phyloP scores from a whole-genome alignment of 2,113 vertebrate species.

The Protobothrops mucrosquamatus region DNA sequence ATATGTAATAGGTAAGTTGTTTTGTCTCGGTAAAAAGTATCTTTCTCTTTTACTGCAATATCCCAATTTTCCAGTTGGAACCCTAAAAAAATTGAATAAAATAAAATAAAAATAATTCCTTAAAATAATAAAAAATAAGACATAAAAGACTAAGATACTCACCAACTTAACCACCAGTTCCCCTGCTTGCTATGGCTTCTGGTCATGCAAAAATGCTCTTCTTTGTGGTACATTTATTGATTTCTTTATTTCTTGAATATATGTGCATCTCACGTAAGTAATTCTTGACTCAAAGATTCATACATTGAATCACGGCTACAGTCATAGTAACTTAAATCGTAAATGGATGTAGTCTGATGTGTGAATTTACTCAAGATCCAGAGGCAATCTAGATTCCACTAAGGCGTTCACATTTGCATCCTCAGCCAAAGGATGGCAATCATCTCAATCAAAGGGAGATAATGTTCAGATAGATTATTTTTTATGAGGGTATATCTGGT shows the following conservation, averaged over 20 bases:
- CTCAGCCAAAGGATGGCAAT: not conserved
- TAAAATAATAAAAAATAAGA: not conserved
- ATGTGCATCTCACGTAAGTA: not conserved
- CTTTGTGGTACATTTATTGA: not conserved
- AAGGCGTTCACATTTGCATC: not conserved
- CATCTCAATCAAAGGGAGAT: not conserved
- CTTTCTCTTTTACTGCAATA: not conserved
- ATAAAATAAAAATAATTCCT: not conserved
- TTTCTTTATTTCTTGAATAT: not conserved
- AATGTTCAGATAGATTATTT: not conserved
- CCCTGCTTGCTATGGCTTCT: not conserved
- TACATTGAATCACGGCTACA: not conserved
- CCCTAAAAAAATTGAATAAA: not conserved
- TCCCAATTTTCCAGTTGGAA: not conserved
- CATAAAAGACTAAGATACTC: not conserved
- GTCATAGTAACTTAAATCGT: not conserved
- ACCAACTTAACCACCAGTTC: not conserved
- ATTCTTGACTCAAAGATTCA: not conserved
- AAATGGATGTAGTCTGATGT: not conserved
- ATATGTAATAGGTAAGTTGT: not conserved
- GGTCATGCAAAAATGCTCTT: not conserved
- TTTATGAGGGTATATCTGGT: not conserved
- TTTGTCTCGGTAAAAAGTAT: not conserved
- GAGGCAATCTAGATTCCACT: not conserved
- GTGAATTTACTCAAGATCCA: not conserved